Evolutionary conservation across 2,113 vertebrate genomes (phyloP), one percentile per base, ranked within the genome.

Genomic region (Rhinichthys klamathensis): DNA sequence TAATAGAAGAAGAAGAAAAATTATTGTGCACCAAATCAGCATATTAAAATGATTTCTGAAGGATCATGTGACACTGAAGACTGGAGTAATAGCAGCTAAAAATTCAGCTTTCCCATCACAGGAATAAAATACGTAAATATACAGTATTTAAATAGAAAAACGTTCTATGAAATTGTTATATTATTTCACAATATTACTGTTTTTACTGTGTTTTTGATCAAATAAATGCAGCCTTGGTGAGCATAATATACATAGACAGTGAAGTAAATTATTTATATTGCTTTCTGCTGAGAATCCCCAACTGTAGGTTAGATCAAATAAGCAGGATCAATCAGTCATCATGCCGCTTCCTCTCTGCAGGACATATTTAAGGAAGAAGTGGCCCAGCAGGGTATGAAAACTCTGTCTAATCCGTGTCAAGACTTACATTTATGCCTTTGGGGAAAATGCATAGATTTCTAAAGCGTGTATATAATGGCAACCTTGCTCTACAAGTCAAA

Each of bases 391-490:
- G 76, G 16, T 60, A 38, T 6, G 21, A 79, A 38, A 60, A 60
- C 18, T 46, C 21, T 46, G 8, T 77, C 6, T 60, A 32, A 38
- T 79, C 56, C 27, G 3, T 56, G 25, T 60, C 56, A 60, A 35
- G 35, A n/a, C 6, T 15, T 79, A 35, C 51, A 60, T 79, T 60
- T 38, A 60, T 79, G 16, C 27, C 74, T 76, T 76, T 32, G 74
- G 27, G 74, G 3, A 76, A 25, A 49, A 51, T 15, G 4, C 54
- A 76, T 18, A 21, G 30, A 18, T 60, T 79, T 25, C 30, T 16
- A 60, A 41, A 41, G 12, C 38, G 27, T 56, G 54, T 21, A 25
- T n/a, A 18, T 60, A n/a, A 60, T 46, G 21, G 46, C 23, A 21
- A 49, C 46, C 16, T 11, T 58, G 7, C 30, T 35, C 18, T 58